Evolutionary conservation across 2,888 invertebrate species (phyloP), one percentile per base, ranked within the genome.

Genomic region (Megastigmus dorsalis): DNA sequence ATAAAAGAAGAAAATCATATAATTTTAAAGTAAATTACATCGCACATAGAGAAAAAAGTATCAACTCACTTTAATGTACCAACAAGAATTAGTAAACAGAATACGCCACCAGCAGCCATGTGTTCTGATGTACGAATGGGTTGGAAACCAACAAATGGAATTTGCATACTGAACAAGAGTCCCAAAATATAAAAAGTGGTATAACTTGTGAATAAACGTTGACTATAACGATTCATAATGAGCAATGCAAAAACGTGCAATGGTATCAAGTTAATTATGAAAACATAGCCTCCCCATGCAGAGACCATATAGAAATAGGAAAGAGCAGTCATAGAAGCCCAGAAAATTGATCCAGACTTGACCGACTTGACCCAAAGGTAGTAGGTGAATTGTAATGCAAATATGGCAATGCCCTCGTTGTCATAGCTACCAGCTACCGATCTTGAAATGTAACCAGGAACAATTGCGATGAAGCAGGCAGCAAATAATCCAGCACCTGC

Each of bases 281-380:
- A 99, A 45, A 99, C 99, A 86, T 99, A 99, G 78, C 99, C 99
- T 81, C 99, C 99, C 99, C 99, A 99, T 79, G 99, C 99, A 77
- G 98, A 99, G 1, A 99, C 99, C 99, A 99, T 99, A 89, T 99
- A 99, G 89, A 99, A 99, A 89, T 99, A 99, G 0, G 98, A 97
- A 3, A 99, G 87, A 6, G 99, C 96, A 68, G 98, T 94, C 85
- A 97, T 93, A 38, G 95, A 92, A 3, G 98, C 93, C 99, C 99
- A 99, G 88, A 95, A 98, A 38, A 99, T 93, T 3, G 98, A 97
- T 28, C 99, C 99, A 79, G 96, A 97, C 89, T 99, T 99, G 5
- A 99, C 95, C 69, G 99, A 95, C 88, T 97, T 98, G 59, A 99
- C 94, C 99, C 99, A 99, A 59, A 99, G 90, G 86, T 94, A 99